phyloP scores from a whole-genome alignment of 2,888 invertebrate species.

The Amitus sp. region DNA sequence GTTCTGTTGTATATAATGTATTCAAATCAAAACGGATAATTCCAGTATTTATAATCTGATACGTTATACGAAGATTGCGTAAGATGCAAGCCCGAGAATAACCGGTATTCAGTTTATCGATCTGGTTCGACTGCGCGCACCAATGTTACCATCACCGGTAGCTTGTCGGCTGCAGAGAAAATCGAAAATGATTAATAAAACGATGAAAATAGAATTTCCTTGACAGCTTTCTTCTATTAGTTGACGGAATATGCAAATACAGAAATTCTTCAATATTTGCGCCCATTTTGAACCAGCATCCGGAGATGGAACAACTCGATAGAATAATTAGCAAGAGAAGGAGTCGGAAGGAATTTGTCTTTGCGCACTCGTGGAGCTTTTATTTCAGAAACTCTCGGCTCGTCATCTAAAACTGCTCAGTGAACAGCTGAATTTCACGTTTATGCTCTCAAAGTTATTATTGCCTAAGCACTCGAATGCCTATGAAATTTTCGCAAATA shows the following conservation, averaged over 20 bases:
- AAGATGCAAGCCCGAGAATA: conserved; percentile 54
- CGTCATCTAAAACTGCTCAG: no score
- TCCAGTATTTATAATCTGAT: conserved; percentile 54
- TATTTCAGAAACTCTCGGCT: neutral
- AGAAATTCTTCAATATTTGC: conserved; percentile 33
- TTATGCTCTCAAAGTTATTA: neutral
- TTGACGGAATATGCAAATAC: conserved; percentile 27
- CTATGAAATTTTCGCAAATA: neutral
- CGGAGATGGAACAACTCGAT: conserved; percentile 25
- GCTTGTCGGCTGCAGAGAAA: conserved; percentile 44
- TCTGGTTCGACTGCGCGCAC: conserved; percentile 44
- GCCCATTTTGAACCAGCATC: neutral
- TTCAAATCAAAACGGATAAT: conserved; percentile 35
- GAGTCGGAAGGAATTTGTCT: neutral
- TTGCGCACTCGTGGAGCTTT: no score
- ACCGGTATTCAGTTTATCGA: conserved; percentile 52
- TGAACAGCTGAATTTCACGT: no score
- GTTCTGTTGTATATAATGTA: conserved; percentile 37
- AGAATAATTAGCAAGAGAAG: conserved; percentile 10
- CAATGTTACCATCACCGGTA: conserved; percentile 35
- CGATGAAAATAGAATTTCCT: conserved; percentile 25
- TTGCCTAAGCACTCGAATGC: neutral
- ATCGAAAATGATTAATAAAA: conserved; percentile 42
- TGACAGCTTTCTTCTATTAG: conserved; percentile 30
- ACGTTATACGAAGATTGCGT: conserved; percentile 52